Conservation (phyloP, 2,888 invertebrate species). For the Seladonia tumulorum region DNA sequence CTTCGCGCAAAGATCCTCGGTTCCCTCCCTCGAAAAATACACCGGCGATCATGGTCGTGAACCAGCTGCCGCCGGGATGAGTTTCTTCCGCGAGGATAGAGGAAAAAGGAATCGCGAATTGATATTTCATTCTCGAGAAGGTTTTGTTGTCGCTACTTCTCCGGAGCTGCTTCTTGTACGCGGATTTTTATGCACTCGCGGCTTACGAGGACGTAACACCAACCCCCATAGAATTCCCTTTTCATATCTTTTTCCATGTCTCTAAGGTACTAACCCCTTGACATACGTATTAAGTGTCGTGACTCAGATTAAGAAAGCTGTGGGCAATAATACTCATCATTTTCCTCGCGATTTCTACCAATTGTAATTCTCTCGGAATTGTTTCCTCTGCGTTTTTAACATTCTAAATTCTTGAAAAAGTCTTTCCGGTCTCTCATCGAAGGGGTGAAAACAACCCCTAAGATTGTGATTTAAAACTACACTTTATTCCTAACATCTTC, state of each 20-base stretch:
- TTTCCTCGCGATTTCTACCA: too few species aligned
- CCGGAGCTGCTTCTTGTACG: background rate
- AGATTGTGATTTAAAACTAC: too few species aligned
- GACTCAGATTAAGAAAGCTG: background rate
- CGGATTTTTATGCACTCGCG: background rate
- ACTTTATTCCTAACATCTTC: too few species aligned
- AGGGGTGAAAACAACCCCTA: too few species aligned
- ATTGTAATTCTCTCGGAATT: too few species aligned
- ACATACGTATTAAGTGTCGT: background rate
- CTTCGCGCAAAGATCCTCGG: conserved; percentile 2
- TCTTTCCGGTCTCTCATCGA: too few species aligned
- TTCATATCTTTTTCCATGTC: background rate
- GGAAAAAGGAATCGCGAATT: background rate
- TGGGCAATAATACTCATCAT: too few species aligned
- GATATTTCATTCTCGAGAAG: background rate
- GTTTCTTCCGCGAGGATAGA: background rate
- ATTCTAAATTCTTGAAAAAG: too few species aligned
- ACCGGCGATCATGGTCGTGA: conserved; percentile 4
- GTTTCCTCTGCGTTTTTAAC: too few species aligned
- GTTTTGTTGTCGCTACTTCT: background rate
- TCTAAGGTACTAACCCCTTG: background rate
- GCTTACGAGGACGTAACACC: background rate
- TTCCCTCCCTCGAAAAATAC: background rate
- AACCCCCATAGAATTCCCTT: background rate
- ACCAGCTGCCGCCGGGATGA: background rate